phyloP scores from a whole-genome alignment of 2,113 vertebrate genomes.

The Nibea albiflora region DNA sequence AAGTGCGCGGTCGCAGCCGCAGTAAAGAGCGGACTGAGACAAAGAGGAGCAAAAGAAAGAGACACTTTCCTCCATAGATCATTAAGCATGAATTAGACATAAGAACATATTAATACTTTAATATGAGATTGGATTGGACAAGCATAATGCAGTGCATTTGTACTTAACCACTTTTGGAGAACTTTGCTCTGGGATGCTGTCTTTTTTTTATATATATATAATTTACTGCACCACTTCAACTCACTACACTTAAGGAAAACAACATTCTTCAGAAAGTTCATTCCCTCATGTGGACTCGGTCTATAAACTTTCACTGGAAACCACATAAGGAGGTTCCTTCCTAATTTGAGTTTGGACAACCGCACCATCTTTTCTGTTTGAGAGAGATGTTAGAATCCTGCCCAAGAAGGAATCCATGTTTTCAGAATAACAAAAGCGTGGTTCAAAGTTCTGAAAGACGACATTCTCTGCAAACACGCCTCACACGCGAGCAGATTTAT shows the following conservation, averaged over 20 bases:
- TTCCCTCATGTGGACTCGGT: conserved; percentile 1
- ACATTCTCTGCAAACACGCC: neutral
- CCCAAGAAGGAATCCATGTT: neutral
- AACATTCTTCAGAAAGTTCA: conserved; percentile 51
- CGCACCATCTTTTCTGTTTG: neutral
- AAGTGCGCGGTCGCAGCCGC: conserved; percentile 86
- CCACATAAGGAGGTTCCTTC: conserved; percentile 17
- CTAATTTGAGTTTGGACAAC: conserved; percentile 30
- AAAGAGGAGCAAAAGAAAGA: conserved; percentile 68
- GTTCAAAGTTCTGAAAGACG: neutral
- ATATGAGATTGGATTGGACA: neutral
- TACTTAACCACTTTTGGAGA: neutral
- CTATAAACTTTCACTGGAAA: conserved; percentile 44
- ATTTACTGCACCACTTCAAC: conserved; percentile 32
- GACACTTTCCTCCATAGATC: conserved; percentile 51
- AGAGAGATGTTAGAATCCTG: neutral
- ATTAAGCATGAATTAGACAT: conserved; percentile 64
- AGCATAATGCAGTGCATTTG: neutral
- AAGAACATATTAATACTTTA: neutral
- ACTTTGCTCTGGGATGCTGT: conserved; percentile 14
- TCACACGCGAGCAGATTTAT: conserved; percentile 21
- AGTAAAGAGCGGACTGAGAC: conserved; percentile 80
- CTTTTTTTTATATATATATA: neutral
- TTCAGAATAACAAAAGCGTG: conserved; percentile 2
- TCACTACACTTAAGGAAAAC: conserved; percentile 33